These are phyloP conservation scores for Axea sp. DNA, from an alignment of 2,888 invertebrate species.

Conservation along the genomic window DNA sequence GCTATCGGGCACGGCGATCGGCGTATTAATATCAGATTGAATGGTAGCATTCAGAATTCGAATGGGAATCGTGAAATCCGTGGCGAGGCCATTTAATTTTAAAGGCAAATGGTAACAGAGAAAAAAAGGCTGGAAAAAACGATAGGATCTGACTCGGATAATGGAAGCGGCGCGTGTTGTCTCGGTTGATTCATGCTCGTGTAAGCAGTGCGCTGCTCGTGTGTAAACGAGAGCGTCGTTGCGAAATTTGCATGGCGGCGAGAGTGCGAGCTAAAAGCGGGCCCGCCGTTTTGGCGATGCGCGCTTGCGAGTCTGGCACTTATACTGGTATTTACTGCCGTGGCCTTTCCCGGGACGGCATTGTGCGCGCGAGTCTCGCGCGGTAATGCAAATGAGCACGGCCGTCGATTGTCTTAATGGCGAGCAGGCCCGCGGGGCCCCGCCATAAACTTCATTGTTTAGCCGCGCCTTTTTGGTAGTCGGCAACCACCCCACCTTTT, in stretches of 20 bases:
- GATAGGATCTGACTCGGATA: constrained; percentile 32
- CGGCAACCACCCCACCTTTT: constrained; percentile 34
- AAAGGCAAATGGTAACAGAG: constrained; percentile 28
- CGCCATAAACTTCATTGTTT: constrained; percentile 78
- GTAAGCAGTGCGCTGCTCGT: constrained; percentile 25
- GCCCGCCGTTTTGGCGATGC: constrained; percentile 61
- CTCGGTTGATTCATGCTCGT: constrained; percentile 56
- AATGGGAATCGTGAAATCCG: constrained; percentile 51
- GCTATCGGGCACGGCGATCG: constrained; percentile 45
- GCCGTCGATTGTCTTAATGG: constrained; percentile 78
- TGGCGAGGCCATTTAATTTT: constrained; percentile 39
- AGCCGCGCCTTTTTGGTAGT: constrained; percentile 74
- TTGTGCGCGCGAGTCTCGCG: constrained; percentile 70
- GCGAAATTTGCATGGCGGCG: constrained; percentile 57
- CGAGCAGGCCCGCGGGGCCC: constrained; percentile 65
- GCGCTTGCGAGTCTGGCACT: constrained; percentile 74
- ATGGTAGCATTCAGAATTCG: constrained; percentile 44
- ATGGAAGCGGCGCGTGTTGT: constrained; percentile 50
- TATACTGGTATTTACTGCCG: constrained; percentile 78
- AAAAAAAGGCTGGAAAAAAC: constrained; percentile 20
- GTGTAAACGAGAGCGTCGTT: constrained; percentile 50
- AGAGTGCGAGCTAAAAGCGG: constrained; percentile 45
- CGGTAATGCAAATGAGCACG: constrained; percentile 73
- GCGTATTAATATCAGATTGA: constrained; percentile 59
- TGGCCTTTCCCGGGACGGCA: constrained; percentile 70